Conservation (phyloP, 2,888 invertebrate species). For the Pheosia tremula region DNA sequence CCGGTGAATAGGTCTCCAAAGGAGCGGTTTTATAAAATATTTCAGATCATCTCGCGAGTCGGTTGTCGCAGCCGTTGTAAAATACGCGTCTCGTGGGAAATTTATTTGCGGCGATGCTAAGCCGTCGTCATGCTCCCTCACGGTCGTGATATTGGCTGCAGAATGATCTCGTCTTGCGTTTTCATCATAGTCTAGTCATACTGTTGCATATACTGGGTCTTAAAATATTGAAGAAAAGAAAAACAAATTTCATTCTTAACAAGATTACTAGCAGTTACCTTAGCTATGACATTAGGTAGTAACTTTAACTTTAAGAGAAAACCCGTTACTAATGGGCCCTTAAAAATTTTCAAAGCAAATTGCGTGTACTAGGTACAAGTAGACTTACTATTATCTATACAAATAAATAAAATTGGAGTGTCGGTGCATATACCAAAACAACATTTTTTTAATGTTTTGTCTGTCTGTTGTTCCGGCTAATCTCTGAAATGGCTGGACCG, state of each 20-base stretch:
- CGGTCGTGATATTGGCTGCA: conserved; percentile 20
- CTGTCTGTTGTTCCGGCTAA: too few relatives aligned
- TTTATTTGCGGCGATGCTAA: conserved; percentile 73
- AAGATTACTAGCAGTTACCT: too few relatives aligned
- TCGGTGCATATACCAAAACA: too few relatives aligned
- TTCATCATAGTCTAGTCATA: conserved; percentile 2
- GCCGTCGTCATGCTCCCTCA: conserved; percentile 64
- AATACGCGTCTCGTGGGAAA: conserved; percentile 78
- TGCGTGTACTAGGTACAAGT: too few relatives aligned
- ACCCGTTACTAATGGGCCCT: too few relatives aligned
- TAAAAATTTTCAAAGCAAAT: too few relatives aligned
- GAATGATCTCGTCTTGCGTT: conserved; percentile 5
- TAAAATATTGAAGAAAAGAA: neutral
- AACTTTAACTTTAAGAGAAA: too few relatives aligned
- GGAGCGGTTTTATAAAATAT: conserved; percentile 56
- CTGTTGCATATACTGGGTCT: neutral
- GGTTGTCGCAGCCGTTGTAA: conserved; percentile 56
- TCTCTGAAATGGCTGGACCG: too few relatives aligned
- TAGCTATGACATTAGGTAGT: too few relatives aligned
- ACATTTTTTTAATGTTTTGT: too few relatives aligned
- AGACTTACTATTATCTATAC: too few relatives aligned
- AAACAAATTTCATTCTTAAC: neutral
- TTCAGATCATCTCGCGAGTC: conserved; percentile 61
- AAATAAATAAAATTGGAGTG: too few relatives aligned
- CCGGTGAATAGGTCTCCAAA: conserved; percentile 31